These are phyloP conservation scores for Xiphophorus maculatus DNA, from an alignment of 2,113 vertebrate species.

Conservation along the genomic window DNA sequence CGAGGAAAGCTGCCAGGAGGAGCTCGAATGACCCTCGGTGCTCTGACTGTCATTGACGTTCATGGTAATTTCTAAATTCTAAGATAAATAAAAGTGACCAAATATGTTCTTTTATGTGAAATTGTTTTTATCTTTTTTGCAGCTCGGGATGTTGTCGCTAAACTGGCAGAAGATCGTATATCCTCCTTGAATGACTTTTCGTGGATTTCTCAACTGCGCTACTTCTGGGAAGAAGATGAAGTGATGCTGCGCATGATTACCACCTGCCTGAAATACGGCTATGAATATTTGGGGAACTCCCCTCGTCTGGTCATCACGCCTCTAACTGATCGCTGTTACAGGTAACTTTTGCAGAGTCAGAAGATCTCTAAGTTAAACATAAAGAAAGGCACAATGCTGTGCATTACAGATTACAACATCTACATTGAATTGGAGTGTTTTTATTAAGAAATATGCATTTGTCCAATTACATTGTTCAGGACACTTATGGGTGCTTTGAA, in stretches of 20 bases:
- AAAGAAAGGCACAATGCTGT: too few relatives aligned
- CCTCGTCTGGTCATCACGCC: conserved; percentile 91
- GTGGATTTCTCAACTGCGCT: conserved; percentile 94
- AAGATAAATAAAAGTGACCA: neutral
- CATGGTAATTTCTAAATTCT: conserved; percentile 81
- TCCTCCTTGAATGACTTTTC: conserved; percentile 88
- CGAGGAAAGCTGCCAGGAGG: conserved; percentile 88
- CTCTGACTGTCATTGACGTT: conserved; percentile 91
- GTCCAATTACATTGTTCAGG: conserved; percentile 64
- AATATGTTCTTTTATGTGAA: neutral
- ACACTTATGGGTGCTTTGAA: conserved; percentile 95
- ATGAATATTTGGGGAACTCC: conserved; percentile 95
- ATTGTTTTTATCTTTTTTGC: conserved; percentile 10
- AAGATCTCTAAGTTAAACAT: neutral
- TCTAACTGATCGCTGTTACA: conserved; percentile 93
- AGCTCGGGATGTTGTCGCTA: conserved; percentile 91
- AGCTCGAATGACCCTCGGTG: conserved; percentile 88
- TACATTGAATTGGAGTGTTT: too few relatives aligned
- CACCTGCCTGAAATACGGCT: conserved; percentile 88
- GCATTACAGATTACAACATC: too few relatives aligned
- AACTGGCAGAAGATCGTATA: conserved; percentile 81
- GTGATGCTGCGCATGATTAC: conserved; percentile 92
- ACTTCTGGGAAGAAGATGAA: conserved; percentile 86
- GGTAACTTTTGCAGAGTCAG: conserved; percentile 67
- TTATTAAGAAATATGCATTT: too few relatives aligned